A percentile compares a stretch with the other conserved stretches of the same genome.
These are phyloP conservation scores for Cyrtorhinus lividipennis DNA, from an alignment of 1,140 invertebrate genomes.

Conservation along the genomic window DNA sequence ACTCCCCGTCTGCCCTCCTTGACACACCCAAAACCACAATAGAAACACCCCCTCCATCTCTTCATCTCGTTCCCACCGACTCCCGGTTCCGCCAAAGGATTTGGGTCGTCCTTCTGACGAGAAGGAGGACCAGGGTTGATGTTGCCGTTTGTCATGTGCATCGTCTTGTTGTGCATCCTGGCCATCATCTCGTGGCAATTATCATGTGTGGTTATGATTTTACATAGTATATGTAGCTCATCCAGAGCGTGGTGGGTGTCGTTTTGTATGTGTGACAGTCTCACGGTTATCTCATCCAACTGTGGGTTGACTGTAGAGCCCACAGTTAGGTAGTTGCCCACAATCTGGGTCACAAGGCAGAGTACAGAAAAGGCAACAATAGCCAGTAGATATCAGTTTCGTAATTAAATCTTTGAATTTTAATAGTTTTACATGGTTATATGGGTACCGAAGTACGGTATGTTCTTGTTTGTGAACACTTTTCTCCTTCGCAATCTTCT, in stretches of 20 bases:
- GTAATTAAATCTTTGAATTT: too few species aligned
- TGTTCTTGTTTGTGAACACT: too few species aligned
- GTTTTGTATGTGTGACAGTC: neutral
- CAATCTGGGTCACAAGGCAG: neutral
- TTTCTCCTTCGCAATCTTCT: too few species aligned
- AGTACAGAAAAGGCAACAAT: neutral
- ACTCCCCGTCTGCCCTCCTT: too few species aligned
- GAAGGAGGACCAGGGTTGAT: neutral
- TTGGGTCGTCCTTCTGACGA: neutral
- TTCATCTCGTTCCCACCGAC: neutral
- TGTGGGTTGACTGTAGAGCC: neutral
- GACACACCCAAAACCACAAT: too few species aligned
- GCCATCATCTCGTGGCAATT: neutral
- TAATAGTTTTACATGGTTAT: too few species aligned
- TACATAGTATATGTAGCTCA: neutral
- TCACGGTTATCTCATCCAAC: neutral
- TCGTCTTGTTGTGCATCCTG: neutral
- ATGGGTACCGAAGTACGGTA: too few species aligned
- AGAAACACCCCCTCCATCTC: too few species aligned
- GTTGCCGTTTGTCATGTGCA: neutral
- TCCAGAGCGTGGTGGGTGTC: neutral
- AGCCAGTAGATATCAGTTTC: too few species aligned
- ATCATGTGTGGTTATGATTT: neutral
- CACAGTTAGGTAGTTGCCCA: neutral
- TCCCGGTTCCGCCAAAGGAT: neutral